Percentiles rank a stretch among this genome's conserved stretches.
Evolutionary conservation across 2,113 vertebrate genomes (phyloP).

Genomic region (Naja naja): DNA sequence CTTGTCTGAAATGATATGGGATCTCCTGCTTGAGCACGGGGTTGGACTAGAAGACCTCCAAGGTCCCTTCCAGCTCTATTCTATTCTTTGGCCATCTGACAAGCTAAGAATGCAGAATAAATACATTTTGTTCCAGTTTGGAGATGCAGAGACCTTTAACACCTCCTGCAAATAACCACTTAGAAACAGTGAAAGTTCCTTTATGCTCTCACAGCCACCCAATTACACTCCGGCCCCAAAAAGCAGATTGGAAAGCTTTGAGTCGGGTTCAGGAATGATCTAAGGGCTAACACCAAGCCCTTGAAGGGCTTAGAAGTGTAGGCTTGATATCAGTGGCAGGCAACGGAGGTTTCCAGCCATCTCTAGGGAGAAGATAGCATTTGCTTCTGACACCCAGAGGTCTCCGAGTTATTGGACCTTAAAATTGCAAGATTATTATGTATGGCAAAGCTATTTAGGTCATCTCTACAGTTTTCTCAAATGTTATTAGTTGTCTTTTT

Average conservation of each 20-base stretch:
- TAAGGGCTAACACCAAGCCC: conserved; percentile 1
- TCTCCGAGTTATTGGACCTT: conserved; percentile 31
- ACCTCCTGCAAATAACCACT: not conserved
- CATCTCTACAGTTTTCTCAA: conserved; percentile 28
- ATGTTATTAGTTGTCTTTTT: conserved; percentile 29
- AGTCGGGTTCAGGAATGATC: conserved; percentile 3
- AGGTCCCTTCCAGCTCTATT: not conserved
- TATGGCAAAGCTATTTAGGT: conserved; percentile 33
- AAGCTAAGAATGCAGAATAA: not conserved
- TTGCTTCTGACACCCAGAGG: conserved; percentile 29
- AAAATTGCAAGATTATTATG: conserved; percentile 37
- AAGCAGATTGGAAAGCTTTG: conserved; percentile 5
- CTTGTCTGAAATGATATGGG: too few species aligned
- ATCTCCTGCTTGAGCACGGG: too few species aligned
- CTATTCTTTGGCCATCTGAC: not conserved
- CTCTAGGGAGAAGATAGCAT: conserved; percentile 17
- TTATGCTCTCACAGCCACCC: not conserved
- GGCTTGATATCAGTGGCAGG: not conserved
- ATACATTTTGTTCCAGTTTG: not conserved
- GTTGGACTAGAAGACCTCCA: too few species aligned
- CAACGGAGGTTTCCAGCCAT: not conserved
- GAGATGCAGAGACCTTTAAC: not conserved
- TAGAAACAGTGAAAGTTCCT: not conserved
- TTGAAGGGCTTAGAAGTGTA: conserved; percentile 13
- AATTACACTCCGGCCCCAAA: not conserved